Evolutionary conservation across 2,888 invertebrate genomes (phyloP).

Genomic region (Zootermopsis nevadensis): DNA sequence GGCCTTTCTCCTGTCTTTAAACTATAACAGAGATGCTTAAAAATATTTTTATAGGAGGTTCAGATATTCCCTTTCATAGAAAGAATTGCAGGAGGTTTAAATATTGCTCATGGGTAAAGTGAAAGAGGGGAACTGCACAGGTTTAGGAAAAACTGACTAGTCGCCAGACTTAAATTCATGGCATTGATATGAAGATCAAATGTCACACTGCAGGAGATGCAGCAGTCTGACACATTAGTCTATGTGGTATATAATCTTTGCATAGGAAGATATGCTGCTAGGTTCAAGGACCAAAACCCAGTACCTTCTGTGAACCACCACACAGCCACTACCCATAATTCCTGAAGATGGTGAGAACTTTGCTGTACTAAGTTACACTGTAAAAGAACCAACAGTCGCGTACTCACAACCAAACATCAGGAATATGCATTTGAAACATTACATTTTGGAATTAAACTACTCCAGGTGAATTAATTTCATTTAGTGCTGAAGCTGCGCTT

Average conservation of each 20-base stretch:
- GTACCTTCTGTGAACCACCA: too few relatives aligned
- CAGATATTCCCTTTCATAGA: not conserved
- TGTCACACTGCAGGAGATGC: not conserved
- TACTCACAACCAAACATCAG: too few relatives aligned
- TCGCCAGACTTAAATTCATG: slow-evolving; percentile 21
- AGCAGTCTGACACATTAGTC: slow-evolving; percentile 29
- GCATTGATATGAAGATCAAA: slow-evolving; percentile 16
- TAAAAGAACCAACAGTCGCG: too few relatives aligned
- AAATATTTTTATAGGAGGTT: not conserved
- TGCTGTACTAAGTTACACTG: too few relatives aligned
- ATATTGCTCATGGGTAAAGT: not conserved
- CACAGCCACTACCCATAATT: too few relatives aligned
- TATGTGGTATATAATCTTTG: not conserved
- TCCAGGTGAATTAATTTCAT: not conserved
- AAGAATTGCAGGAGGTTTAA: slow-evolving; percentile 5
- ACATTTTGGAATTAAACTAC: too few relatives aligned
- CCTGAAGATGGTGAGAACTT: too few relatives aligned
- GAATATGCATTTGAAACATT: too few relatives aligned
- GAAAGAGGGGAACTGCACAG: slow-evolving; percentile 13
- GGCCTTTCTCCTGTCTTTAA: slow-evolving; percentile 27
- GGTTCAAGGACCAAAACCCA: not conserved
- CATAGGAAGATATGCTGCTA: not conserved
- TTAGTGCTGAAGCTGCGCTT: not conserved
- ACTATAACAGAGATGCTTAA: slow-evolving; percentile 8
- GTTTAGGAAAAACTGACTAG: slow-evolving; percentile 5